phyloP scores from a whole-genome alignment of 2,888 invertebrate species.

The Drosophila setosimentum region DNA sequence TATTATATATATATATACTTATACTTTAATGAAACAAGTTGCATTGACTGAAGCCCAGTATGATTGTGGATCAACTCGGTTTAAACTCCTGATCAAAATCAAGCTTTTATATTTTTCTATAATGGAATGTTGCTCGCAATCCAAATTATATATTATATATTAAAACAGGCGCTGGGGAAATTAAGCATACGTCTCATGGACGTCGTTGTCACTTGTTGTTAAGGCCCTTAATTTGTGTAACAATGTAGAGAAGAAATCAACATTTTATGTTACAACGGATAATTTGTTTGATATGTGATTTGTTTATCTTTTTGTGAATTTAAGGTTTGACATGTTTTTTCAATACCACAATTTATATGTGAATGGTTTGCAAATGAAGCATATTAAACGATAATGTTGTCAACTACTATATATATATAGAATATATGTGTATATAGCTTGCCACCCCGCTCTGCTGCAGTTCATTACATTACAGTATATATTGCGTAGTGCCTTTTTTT shows the following conservation, averaged over 20 bases:
- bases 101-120: background rate
- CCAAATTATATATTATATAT: no score
- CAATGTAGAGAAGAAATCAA: background rate
- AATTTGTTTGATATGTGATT: background rate
- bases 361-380: background rate
- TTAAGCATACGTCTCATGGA: conserved; percentile 36
- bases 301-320: background rate
- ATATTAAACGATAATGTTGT: background rate
- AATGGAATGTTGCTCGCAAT: background rate
- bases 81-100: background rate
- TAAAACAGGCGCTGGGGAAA: conserved; percentile 10
- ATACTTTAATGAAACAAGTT: background rate
- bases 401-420: background rate
- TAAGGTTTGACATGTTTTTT: background rate
- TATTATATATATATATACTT: no score
- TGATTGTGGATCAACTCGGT: background rate
- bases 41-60: background rate
- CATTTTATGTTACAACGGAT: no score
- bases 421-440: background rate
- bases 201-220: background rate
- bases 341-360: background rate
- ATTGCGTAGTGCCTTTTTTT: conserved; percentile 6
- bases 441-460: background rate
- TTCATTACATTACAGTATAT: background rate
- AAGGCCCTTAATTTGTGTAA: conserved; percentile 14